Conservation (phyloP, 2,888 invertebrate species). For the Parthenolecanium corni region DNA sequence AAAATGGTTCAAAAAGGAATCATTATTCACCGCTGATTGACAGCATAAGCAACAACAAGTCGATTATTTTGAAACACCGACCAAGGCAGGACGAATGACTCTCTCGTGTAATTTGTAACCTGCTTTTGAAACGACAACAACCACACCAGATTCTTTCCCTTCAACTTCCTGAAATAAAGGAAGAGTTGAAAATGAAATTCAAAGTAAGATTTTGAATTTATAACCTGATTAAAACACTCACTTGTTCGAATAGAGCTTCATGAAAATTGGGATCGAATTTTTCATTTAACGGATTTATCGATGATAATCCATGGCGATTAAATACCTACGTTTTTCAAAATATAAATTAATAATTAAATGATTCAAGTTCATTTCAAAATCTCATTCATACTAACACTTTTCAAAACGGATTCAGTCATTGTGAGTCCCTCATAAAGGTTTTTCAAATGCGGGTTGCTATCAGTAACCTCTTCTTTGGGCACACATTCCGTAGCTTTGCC, state of each 20-base stretch:
- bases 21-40: no score
- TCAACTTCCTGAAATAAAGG: slow-evolving; percentile 50
- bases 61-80: slow-evolving; percentile 84
- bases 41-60: no score
- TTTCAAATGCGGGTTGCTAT: slow-evolving; percentile 64
- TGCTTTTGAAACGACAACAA: slow-evolving; percentile 85
- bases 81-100: slow-evolving; percentile 88
- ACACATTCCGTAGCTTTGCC: slow-evolving; percentile 77
- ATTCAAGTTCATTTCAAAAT: slow-evolving; percentile 24
- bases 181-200: background rate
- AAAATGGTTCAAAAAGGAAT: no score
- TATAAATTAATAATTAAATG: no score
- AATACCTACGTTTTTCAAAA: slow-evolving; percentile 80
- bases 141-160: slow-evolving; percentile 70
- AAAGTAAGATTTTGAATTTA: background rate
- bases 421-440: slow-evolving; percentile 75
- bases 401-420: slow-evolving; percentile 77
- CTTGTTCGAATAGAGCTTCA: slow-evolving; percentile 91
- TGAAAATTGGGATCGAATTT: slow-evolving; percentile 95
- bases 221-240: slow-evolving; percentile 37
- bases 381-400: slow-evolving; percentile 44
- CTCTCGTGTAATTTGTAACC: slow-evolving; percentile 91
- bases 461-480: slow-evolving; percentile 59
- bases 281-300: slow-evolving; percentile 79
- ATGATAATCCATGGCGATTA: slow-evolving; percentile 73